Evolutionary conservation across 2,797 vertebrate genomes (phyloP).

Genomic region (Poeciliopsis turneri): DNA sequence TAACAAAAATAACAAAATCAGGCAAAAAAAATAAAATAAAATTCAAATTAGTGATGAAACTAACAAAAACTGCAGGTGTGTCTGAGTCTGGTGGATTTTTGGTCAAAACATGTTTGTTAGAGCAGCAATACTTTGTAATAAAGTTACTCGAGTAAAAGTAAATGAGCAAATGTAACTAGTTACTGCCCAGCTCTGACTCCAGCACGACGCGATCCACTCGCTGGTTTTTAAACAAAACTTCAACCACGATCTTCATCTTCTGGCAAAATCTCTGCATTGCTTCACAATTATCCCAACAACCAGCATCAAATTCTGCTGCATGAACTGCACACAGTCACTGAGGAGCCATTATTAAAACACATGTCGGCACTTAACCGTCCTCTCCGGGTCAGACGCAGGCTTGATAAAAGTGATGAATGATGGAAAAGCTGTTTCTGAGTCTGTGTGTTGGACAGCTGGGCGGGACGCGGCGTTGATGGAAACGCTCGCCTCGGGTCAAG

Average conservation of each 20-base stretch:
- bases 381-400: conserved; percentile 56
- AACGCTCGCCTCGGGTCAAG: conserved; percentile 46
- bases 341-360: conserved; percentile 28
- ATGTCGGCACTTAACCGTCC: conserved; percentile 36
- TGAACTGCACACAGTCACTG: conserved; percentile 7
- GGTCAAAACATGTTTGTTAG: no score
- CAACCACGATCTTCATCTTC: neutral
- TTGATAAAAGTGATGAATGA: conserved; percentile 45
- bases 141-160: no score
- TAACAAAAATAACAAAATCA: no score
- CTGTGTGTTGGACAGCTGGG: conserved; percentile 12
- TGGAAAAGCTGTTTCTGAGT: conserved; percentile 12
- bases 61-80: no score
- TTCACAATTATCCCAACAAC: neutral
- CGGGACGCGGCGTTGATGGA: conserved; percentile 20
- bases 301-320: neutral
- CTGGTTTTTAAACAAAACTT: neutral
- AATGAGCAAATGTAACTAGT: no score
- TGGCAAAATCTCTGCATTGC: neutral
- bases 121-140: no score
- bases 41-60: no score
- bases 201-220: neutral
- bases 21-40: no score
- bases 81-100: no score
- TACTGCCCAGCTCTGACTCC: neutral